Evolutionary conservation across 2,888 invertebrate species (phyloP), one percentile per base, ranked within the genome.

Genomic region (Oligia latruncula): DNA sequence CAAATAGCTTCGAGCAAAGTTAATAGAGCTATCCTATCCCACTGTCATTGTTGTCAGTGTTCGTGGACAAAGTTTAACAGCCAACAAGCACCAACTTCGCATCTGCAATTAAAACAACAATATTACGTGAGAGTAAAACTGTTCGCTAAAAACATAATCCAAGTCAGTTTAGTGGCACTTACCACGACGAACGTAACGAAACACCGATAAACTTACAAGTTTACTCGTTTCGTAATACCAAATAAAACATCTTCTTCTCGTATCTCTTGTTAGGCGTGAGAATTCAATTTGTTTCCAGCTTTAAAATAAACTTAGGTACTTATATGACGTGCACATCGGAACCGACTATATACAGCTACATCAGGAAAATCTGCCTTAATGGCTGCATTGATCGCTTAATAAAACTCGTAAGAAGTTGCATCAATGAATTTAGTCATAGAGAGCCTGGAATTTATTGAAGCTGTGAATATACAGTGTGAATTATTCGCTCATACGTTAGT

Each of bases 31-130:
- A 75, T 78, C 64, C 85, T 74, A 79, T 87, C 66, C 77, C 67
- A 81, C 71, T 89, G 87, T 82, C 88, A 88, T 80, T 78, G 87
- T 81, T 85, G 82, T 82, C 82, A 89, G 80, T 81, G 84, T 81
- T 76, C 62, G 81, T 76, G 52, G 77, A 65, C 67, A 87, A 86
- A 87, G 87, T 87, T 87, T 87, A 87, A 89, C 80, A 83, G 67
- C 84, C 87, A 79, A 78, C 78, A 65, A 84, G 60, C 74, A 81
- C 74, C 80, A 85, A 83, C 87, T 82, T 74, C 70, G 66, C 81
- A 65, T 76, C 74, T 77, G 74, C 80, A 87, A 89, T 87, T 89
- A 87, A 89, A 87, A 89, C 82, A 85, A 62, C 76, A 74, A 79
- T 78, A 76, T 76, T 79, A 84, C 77, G 85, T 82, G 80, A 78